Evolutionary conservation across 2,888 invertebrate species (phyloP).

Genomic region (Spisula solida): DNA sequence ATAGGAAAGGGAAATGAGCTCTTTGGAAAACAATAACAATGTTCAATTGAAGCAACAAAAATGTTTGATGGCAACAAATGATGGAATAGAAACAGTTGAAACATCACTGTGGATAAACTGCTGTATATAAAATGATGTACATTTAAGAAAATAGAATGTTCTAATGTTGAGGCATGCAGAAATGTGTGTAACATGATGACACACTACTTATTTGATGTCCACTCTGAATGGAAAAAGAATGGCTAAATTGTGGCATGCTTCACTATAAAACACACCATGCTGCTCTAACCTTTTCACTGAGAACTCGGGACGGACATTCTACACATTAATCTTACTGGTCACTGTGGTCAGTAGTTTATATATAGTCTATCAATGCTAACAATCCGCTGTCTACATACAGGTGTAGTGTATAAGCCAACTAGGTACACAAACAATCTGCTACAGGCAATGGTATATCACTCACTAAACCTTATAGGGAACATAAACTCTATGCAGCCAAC

Average conservation of each 20-base stretch:
- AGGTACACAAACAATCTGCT: neutral
- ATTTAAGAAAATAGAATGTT: neutral
- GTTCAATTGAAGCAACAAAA: neutral
- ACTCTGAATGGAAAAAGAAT: neutral
- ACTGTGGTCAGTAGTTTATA: neutral
- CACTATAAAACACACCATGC: constrained; percentile 16
- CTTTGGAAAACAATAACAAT: neutral
- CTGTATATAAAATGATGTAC: constrained; percentile 4
- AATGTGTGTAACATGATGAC: neutral
- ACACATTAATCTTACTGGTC: neutral
- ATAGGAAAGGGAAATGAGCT: too few species aligned
- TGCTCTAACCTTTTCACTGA: neutral
- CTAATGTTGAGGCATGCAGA: neutral
- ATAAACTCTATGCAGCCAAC: neutral
- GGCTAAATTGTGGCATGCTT: constrained; percentile 8
- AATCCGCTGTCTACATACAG: neutral
- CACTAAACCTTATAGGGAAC: neutral
- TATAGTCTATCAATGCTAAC: neutral
- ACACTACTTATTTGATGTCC: neutral
- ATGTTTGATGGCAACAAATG: neutral
- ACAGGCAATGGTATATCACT: neutral
- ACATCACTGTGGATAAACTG: neutral
- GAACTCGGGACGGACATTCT: neutral
- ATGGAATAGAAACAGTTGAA: neutral
- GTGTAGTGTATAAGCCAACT: neutral